phyloP scores from a whole-genome alignment of 1,140 invertebrate species.

The Periplaneta americana region DNA sequence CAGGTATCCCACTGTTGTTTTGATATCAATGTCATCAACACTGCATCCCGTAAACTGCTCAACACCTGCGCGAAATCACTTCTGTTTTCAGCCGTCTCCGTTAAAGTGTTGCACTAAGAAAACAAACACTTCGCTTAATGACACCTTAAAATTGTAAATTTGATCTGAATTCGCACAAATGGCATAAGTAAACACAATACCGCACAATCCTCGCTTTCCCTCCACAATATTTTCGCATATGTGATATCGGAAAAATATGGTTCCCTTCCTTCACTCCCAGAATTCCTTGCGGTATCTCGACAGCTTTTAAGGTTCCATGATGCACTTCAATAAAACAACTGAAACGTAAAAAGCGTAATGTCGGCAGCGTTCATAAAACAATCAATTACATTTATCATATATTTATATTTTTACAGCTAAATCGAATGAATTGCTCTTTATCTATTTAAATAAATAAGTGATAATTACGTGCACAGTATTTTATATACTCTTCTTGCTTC shows the following conservation, averaged over 20 bases:
- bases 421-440: not conserved
- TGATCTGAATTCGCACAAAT: not conserved
- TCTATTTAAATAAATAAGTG: not conserved
- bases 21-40: conserved; percentile 25
- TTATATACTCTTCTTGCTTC: not conserved
- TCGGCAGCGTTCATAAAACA: not conserved
- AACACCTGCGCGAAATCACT: conserved; percentile 33
- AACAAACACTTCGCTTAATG: conserved; percentile 11
- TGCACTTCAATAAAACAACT: conserved; percentile 12
- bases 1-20: conserved; percentile 21
- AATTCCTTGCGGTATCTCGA: conserved; percentile 30
- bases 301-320: conserved; percentile 16
- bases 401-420: not conserved
- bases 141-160: conserved; percentile 2
- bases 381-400: not conserved
- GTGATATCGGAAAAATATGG: conserved; percentile 37
- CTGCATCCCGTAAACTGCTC: conserved; percentile 22
- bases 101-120: conserved; percentile 6
- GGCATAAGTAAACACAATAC: conserved; percentile 5
- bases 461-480: not conserved
- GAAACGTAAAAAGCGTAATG: conserved; percentile 2
- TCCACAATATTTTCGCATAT: conserved; percentile 23
- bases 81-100: conserved; percentile 13
- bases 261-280: conserved; percentile 35
- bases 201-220: conserved; percentile 19